A percentile compares a stretch with the other conserved stretches of the same genome.
Evolutionary conservation across 1,140 invertebrate genomes (phyloP).

Genomic region (Drosophila elegans): DNA sequence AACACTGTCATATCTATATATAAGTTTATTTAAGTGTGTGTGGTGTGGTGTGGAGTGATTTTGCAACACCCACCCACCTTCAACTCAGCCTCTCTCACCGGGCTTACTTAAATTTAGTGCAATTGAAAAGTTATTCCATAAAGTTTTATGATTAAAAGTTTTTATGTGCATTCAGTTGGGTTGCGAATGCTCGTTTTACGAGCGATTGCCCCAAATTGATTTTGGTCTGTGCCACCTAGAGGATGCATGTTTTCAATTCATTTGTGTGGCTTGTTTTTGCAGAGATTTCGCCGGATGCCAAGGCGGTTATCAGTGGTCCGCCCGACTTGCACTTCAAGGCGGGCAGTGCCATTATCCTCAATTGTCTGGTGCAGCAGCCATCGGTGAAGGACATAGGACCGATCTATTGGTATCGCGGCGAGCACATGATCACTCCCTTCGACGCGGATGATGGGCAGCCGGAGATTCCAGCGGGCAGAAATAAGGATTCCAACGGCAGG

Average conservation of each 20-base stretch:
- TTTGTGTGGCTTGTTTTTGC: conserved; percentile 28
- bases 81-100: conserved; percentile 2
- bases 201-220: conserved; percentile 52
- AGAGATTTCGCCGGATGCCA: conserved; percentile 89
- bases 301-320: conserved; percentile 91
- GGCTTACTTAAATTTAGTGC: conserved; percentile 48
- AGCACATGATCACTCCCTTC: conserved; percentile 78
- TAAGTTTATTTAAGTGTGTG: conserved; percentile 34
- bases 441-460: conserved; percentile 75
- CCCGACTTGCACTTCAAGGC: conserved; percentile 93
- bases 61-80: conserved; percentile 10
- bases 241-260: conserved; percentile 17
- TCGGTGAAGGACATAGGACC: conserved; percentile 93
- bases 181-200: conserved; percentile 50
- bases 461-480: background rate
- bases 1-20: conserved; percentile 12
- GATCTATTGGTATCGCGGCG: conserved; percentile 92
- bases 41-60: conserved; percentile 31
- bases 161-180: conserved; percentile 44
- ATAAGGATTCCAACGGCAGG: background rate
- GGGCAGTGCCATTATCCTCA: conserved; percentile 91
- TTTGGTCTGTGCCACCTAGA: conserved; percentile 14
- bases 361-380: conserved; percentile 91
- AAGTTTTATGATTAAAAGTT: conserved; percentile 65
- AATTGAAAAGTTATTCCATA: conserved; percentile 65